These are phyloP conservation scores for Dipodomys merriami DNA, from an alignment of 2,113 vertebrate species.

Conservation along the genomic window DNA sequence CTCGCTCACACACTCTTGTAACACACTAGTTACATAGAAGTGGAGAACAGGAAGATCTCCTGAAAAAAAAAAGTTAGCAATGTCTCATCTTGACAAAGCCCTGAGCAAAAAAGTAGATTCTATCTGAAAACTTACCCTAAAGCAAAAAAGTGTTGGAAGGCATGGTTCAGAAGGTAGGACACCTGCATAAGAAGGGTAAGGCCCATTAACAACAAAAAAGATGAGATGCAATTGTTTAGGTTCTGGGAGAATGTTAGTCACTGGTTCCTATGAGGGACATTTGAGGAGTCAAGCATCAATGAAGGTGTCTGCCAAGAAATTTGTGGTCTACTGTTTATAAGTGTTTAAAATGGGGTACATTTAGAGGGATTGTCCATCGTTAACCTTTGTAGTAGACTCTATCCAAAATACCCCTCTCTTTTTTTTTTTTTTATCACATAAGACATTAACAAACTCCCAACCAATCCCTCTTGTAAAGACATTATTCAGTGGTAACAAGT, in stretches of 20 bases:
- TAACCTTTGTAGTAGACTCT: constrained; percentile 25
- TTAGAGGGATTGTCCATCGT: constrained; percentile 68
- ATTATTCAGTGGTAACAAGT: constrained; percentile 84
- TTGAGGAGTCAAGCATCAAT: neutral
- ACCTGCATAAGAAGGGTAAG: too few relatives aligned
- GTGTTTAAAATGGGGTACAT: constrained; percentile 73
- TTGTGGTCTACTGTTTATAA: constrained; percentile 7
- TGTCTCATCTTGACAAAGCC: too few relatives aligned
- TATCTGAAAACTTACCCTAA: too few relatives aligned
- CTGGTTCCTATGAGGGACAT: neutral
- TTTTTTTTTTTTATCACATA: constrained; percentile 56
- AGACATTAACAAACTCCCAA: constrained; percentile 79
- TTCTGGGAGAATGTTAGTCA: neutral
- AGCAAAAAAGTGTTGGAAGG: too few relatives aligned
- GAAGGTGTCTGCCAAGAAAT: neutral
- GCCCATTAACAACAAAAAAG: too few relatives aligned
- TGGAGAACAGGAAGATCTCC: too few relatives aligned
- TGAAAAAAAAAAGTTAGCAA: too few relatives aligned
- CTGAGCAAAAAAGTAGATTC: too few relatives aligned
- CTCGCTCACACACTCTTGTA: too few relatives aligned
- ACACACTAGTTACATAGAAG: too few relatives aligned
- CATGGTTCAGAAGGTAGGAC: too few relatives aligned
- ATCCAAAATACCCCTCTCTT: constrained; percentile 17
- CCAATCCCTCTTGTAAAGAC: constrained; percentile 71
- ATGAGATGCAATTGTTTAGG: neutral